Evolutionary conservation across 2,888 invertebrate genomes (phyloP), one percentile per base, ranked within the genome.

Genomic region (Pollenia amentaria): DNA sequence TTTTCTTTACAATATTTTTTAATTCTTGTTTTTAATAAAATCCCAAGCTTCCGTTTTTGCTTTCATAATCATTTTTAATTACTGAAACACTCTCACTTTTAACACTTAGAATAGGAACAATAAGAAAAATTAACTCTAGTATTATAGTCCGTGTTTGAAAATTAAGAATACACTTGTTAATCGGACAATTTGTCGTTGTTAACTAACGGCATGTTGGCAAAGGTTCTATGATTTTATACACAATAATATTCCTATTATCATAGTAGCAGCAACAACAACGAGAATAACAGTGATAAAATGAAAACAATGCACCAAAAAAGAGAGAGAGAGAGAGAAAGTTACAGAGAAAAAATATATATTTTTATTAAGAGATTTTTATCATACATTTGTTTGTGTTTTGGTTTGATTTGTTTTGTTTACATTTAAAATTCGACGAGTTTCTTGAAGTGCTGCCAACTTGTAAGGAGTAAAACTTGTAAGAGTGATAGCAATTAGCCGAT

Each of bases 201-300:
- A 80, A 87, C 87, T 87, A 81, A 84, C 84, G 73, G 69, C 64
- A 70, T 65, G 69, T 40, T 82, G 53, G 12, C 14, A 48, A 44
- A 81, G 29, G 57, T 69, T 60, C 40, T 18, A 57, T 21, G 77
- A 77, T 84, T 87, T 83, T 84, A 87, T 87, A 87, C 18, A 67
- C 40, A 77, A 42, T 70, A 48, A 40, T n/a, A 46, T 14, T 40
- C 12, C 16, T 46, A 53, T 8, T 18, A 69, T 11, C 51, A 69
- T 21, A 51, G 44, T 48, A 46, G 53, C n/a, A 18, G 70, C 44
- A 46, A 44, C 40, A 65, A 60, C 21, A 51, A 29, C n/a, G 72
- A 18, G 1, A 51, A 60, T 9, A 9, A 40, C 42, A 76, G 48
- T 75, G 48, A 62, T 46, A 73, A 67, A 65, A 76, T 72, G 11